These are phyloP conservation scores for Bostrychus sinensis DNA, from an alignment of 2,113 vertebrate species.

Conservation along the genomic window DNA sequence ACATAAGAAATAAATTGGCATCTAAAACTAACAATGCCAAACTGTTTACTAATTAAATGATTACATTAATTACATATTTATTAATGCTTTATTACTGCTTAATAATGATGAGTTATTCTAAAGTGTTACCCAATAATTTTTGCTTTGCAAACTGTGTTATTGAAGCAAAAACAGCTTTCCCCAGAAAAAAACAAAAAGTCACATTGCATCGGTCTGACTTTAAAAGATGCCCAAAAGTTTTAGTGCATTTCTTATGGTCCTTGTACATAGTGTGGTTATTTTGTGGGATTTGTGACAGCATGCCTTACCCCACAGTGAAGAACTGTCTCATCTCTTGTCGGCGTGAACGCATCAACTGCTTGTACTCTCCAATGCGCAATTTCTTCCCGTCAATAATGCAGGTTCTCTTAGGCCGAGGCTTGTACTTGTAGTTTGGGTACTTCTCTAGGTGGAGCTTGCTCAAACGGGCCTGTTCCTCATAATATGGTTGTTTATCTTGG, in stretches of 20 bases:
- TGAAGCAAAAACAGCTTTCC: background rate
- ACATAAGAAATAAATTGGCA: too few species aligned
- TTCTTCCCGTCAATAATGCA: slow-evolving; percentile 99
- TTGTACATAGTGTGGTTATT: background rate
- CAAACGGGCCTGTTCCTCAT: slow-evolving; percentile 97
- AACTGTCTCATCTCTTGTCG: slow-evolving; percentile 99
- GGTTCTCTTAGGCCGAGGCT: slow-evolving; percentile 97
- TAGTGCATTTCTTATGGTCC: background rate
- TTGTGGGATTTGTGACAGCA: slow-evolving; percentile 25
- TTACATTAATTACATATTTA: too few species aligned
- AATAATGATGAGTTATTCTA: too few species aligned
- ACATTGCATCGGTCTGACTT: background rate
- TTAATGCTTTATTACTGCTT: slow-evolving; percentile 19
- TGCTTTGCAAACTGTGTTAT: slow-evolving; percentile 15
- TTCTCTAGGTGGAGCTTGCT: slow-evolving; percentile 99
- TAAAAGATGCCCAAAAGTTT: background rate
- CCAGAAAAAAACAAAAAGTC: slow-evolving; percentile 21
- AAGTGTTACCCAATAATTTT: too few species aligned
- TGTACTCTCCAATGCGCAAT: slow-evolving; percentile 97
- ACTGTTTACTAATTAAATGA: too few species aligned
- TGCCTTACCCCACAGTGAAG: slow-evolving; percentile 95
- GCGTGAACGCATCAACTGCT: slow-evolving; percentile 98
- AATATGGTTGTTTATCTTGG: slow-evolving; percentile 98
- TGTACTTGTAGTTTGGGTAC: slow-evolving; percentile 99
- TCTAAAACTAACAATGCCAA: too few species aligned